Evolutionary conservation across 1,140 invertebrate species (phyloP), one percentile per base, ranked within the genome.

Genomic region (Araneus ventricosus): DNA sequence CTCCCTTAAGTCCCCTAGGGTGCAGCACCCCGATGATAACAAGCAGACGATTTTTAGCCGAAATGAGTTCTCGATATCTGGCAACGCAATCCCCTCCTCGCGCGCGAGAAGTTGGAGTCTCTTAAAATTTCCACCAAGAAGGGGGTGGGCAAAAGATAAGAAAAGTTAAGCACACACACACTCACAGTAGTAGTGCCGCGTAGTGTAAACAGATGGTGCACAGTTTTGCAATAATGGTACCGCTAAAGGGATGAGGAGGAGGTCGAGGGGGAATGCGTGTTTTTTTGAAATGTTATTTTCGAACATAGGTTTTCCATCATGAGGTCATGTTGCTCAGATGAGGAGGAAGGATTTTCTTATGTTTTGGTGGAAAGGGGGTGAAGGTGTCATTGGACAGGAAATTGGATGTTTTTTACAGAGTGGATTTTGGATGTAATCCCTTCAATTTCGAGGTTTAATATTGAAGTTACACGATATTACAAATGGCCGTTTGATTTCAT

Each of bases 11-110:
- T 88, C 59, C 86, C 61, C 86, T 41, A 45, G 61, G 86, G 34
- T 57, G 70, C 70, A 37, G 52, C 84, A 39, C 84, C 45, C 84
- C 24, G 61, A 67, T 27, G 86, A 88, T 88, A 88, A 70, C 86
- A 88, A 75, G 70, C 70, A 75, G 70, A 75, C 70, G 70, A 75
- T 75, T 75, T 75, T 75, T 75, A 61, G 30, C 45, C 84, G 84
- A 86, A 86, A 86, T 86, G 84, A 86, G 57, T 86, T 86, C 10
- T 61, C 52, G 17, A 57, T 61, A 34, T 86, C 45, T 61, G 20
- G 27, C 57, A 75, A 75, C 34, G 30, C 4, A 75, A 34, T 6
- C 27, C 30, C 20, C 14, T 6, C n/a, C 24, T n/a, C 59, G 24
- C 59, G 59, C 59, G 70, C 63, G 61, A n/a, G n/a, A 67, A 67